These are phyloP conservation scores for Campylomormyrus numenius DNA, from an alignment of 2,113 vertebrate genomes.

Conservation along the genomic window DNA sequence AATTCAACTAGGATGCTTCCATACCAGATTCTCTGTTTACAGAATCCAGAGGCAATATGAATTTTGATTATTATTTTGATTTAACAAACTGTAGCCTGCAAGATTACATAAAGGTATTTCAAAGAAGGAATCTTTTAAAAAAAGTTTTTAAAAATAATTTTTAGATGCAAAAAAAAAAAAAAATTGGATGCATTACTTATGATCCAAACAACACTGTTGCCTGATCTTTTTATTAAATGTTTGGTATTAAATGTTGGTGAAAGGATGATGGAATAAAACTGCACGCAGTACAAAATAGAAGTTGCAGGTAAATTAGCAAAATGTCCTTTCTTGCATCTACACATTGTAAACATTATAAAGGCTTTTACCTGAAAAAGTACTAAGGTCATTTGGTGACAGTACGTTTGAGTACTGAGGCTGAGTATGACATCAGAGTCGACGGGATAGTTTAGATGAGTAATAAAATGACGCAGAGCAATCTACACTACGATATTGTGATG, in stretches of 20 bases:
- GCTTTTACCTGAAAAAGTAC: background rate
- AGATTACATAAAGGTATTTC: background rate
- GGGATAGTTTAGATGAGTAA: background rate
- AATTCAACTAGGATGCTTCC: background rate
- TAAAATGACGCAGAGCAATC: background rate
- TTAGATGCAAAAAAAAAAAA: background rate
- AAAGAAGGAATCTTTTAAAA: background rate
- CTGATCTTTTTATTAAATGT: background rate
- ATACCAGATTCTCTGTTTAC: background rate
- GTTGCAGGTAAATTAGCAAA: background rate
- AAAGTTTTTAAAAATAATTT: background rate
- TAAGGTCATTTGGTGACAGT: background rate
- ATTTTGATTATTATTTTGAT: background rate
- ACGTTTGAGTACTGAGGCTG: background rate
- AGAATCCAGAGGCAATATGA: background rate
- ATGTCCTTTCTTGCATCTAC: background rate
- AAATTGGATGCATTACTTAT: background rate
- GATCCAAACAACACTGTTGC: background rate
- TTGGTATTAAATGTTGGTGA: background rate
- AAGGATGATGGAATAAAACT: background rate
- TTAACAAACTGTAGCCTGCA: background rate
- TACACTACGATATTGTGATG: background rate
- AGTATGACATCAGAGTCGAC: background rate
- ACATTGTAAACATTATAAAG: background rate
- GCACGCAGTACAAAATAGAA: background rate